Evolutionary conservation across 2,113 vertebrate genomes (phyloP), one percentile per base, ranked within the genome.

Genomic region (Oxygymnocypris stewartii): DNA sequence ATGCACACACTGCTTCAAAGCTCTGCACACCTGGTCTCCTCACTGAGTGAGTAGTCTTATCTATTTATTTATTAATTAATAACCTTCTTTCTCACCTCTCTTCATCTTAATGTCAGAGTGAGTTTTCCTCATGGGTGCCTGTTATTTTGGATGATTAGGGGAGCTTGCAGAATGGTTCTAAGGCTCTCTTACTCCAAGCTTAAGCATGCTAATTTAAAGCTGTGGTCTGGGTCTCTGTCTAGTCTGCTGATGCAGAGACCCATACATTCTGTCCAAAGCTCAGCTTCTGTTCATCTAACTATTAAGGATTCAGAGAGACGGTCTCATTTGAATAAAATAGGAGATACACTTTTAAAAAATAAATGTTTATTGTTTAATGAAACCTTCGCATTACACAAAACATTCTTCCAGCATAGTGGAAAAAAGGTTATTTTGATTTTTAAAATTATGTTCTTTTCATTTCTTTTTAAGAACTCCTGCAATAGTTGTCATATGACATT

Each of bases 171-270:
- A 51, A 31, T 79, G 73, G 78, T 59, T 18, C 85, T 80, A 71
- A 83, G 67, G 57, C 75, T 71, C 44, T 47, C 65, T 78, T 84
- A 79, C 37, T 40, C 79, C 31, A 12, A 82, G 37, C 51, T 86
- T 86, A 87, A 85, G 20, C 42, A 31, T 69, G 42, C 76, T 86
- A 40, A 90, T 88, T 90, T 87, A 80, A 82, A 47, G 40, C 40
- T n/a, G 42, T n/a, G 14, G 71, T 44, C 57, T 73, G 31, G 14
- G 37, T 44, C 23, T 65, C 13, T n/a, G 28, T 11, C 2, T 18
- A 31, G n/a, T 35, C 4, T 63, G 37, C 37, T 63, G 13, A 25
- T 57, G 59, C 37, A 25, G 23, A 63, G 37, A 80, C 25, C 51
- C 37, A 79, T n/a, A 79, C 79, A 18, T 61, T 79, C 28, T 35